Conservation (phyloP, 2,113 vertebrate genomes). For the Oreocharis arfaki region DNA sequence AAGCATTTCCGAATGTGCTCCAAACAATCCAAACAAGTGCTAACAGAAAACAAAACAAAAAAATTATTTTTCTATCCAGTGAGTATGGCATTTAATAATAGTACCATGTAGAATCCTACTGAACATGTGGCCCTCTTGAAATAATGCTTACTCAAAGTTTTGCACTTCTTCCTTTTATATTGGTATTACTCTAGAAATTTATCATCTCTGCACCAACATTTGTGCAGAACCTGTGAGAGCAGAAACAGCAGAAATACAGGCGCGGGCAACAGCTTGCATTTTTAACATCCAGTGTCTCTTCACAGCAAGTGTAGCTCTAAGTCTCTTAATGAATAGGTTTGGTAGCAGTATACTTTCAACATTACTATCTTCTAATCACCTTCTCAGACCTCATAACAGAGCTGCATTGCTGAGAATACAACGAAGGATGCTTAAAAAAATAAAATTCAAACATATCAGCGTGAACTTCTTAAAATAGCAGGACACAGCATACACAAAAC, state of each 20-base stretch:
- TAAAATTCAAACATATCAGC: background rate
- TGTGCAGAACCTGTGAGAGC: background rate
- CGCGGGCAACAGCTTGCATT: rapidly evolving
- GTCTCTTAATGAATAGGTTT: background rate
- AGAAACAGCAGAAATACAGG: background rate
- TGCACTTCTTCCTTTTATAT: background rate
- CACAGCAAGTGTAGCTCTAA: background rate
- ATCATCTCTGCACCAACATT: background rate
- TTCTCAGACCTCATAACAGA: background rate
- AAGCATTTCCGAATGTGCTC: background rate
- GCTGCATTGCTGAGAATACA: background rate
- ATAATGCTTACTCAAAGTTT: background rate
- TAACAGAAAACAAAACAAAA: background rate
- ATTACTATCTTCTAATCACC: background rate
- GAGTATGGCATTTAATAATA: background rate
- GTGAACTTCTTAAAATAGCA: background rate
- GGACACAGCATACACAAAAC: background rate
- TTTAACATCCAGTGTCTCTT: background rate
- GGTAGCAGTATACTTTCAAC: background rate
- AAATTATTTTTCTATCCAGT: background rate
- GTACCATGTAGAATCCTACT: background rate
- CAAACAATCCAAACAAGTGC: background rate
- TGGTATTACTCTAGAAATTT: background rate
- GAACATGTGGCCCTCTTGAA: background rate
- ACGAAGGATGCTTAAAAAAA: background rate